Percentiles rank a stretch among this genome's conserved stretches.
These are phyloP conservation scores for Eupelmus urozonus DNA, from an alignment of 2,888 invertebrate genomes.

Conservation along the genomic window DNA sequence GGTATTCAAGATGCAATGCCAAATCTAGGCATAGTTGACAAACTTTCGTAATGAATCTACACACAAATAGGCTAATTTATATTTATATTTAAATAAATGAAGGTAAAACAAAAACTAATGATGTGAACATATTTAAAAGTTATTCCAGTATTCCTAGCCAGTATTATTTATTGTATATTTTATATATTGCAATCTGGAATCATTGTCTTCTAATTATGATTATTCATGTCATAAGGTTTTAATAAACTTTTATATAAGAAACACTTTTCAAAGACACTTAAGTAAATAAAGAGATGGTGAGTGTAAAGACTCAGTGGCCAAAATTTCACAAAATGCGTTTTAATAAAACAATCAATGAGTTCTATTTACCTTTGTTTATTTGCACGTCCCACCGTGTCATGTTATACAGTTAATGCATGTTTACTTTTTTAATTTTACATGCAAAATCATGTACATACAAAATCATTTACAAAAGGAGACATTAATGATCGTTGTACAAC, in stretches of 20 bases:
- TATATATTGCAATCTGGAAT: neutral
- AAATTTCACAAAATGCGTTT: neutral
- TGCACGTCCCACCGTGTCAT: constrained; percentile 26
- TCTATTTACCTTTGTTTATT: constrained; percentile 44
- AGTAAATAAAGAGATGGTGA: neutral
- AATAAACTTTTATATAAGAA: no score
- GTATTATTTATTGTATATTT: constrained; percentile 23
- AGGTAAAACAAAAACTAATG: constrained; percentile 25
- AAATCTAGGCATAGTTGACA: constrained; percentile 65
- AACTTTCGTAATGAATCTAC: constrained; percentile 44
- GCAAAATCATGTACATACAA: constrained; percentile 11
- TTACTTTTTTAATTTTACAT: constrained; percentile 21
- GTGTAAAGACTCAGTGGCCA: neutral
- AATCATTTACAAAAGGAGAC: constrained; percentile 43
- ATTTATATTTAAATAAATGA: constrained; percentile 29
- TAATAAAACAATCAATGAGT: constrained; percentile 31
- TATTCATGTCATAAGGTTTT: neutral
- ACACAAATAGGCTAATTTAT: constrained; percentile 21
- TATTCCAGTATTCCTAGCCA: constrained; percentile 40
- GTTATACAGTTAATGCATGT: constrained; percentile 36
- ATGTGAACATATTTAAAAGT: constrained; percentile 17
- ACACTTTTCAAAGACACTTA: no score
- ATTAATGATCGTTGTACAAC: constrained; percentile 20
- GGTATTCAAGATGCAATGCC: constrained; percentile 69
- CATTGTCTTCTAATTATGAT: neutral